Base-by-base conservation (phyloP, 2,888 invertebrate species). In the Theretra japonica region DNA sequence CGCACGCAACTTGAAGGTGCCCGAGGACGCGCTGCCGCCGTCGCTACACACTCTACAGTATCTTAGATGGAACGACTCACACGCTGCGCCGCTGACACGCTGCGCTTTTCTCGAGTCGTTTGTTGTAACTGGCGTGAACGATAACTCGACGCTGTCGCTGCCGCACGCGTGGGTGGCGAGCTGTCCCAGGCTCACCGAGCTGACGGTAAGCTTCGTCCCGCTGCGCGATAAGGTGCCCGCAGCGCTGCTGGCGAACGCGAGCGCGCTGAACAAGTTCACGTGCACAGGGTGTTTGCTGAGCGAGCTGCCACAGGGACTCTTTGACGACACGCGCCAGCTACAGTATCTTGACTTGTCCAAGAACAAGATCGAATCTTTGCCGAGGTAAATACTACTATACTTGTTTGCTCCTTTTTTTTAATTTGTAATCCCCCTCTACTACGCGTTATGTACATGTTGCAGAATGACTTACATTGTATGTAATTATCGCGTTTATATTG, bases 301-400 rank as follows among this genome's bases (percentile, higher is more conserved):
- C 7, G 4, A 58, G 59, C 77, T 87, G 73, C 84, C 85, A 23
- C 3, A 15, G 25, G 76, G 62, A 17, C 76, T 86, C 59, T 76
- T 86, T 30, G 74, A 76, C 60, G 72, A 76, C 73, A 75, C 80
- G 53, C 57, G 23, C 5, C 15, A 58, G 0, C 80, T 83, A 50
- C 21, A 0, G 5, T 1, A 15, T 7, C 79, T 86, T 21, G 78
- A 80, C 69, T 71, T 86, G n/a, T 75, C 79, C 4, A 17, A 72
- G 15, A 87, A 87, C 73, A 5, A 17, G 0, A 78, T 88, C 4
- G 30, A 8, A 6, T n/a, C 28, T 5, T 73, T 88, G 11, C 83
- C 85, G n/a, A 73, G 78, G 86, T 87, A 62, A 77, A 78, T 21
- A 7, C 19, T 15, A 58, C 21, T 48, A 21, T 23, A 11, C 77